Conservation (phyloP, 2,888 invertebrate species). For the Conus canariensis region DNA sequence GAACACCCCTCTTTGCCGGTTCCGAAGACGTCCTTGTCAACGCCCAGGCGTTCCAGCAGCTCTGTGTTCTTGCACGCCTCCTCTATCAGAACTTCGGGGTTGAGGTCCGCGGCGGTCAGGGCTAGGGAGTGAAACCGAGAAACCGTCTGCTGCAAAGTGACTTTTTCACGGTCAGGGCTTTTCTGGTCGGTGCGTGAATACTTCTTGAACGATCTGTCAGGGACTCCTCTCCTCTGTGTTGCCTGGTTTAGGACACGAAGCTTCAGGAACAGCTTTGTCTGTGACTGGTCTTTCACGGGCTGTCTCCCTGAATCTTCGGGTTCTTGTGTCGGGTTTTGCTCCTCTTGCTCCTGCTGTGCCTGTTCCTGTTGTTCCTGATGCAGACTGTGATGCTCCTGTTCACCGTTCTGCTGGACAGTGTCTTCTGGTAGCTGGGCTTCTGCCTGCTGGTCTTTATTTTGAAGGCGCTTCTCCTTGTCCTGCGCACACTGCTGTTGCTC, state of each 20-base stretch:
- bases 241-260: not conserved
- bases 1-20: not conserved
- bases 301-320: not conserved
- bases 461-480: not conserved
- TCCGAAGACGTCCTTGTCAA: conserved; percentile 21
- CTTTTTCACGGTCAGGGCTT: not conserved
- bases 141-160: not conserved
- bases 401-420: not conserved
- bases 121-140: not conserved
- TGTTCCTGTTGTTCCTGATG: not conserved
- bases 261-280: not conserved
- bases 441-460: too few relatives aligned
- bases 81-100: conserved; percentile 6
- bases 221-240: not conserved
- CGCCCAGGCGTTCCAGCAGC: conserved; percentile 29
- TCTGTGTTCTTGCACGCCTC: conserved; percentile 31
- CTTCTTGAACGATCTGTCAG: not conserved
- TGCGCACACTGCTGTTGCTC: not conserved
- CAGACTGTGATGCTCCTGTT: not conserved
- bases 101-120: not conserved
- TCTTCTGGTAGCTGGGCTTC: not conserved
- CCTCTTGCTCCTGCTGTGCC: not conserved
- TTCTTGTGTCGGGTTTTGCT: not conserved
- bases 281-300: not conserved
- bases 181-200: not conserved